Conservation (phyloP, 1,140 invertebrate species). For the Drosophila oshimai region DNA sequence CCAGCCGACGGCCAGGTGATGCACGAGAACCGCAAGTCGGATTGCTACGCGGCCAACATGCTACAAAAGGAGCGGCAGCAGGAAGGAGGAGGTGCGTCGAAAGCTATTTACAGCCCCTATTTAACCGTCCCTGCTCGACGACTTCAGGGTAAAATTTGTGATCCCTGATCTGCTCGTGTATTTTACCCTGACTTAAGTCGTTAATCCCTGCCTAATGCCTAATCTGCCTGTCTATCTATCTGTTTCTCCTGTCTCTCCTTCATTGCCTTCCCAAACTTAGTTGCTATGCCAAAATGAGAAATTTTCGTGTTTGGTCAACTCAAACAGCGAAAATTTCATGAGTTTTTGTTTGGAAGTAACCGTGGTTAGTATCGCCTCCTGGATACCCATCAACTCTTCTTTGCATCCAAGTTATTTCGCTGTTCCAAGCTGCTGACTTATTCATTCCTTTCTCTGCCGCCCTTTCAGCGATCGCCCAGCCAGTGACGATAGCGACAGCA, state of each 20-base stretch:
- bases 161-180: not conserved
- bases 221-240: constrained; percentile 50
- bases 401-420: not conserved
- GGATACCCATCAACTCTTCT: not conserved
- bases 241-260: constrained; percentile 46
- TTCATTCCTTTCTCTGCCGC: not conserved
- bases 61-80: constrained; percentile 72
- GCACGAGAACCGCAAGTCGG: constrained; percentile 82
- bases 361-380: constrained; percentile 69
- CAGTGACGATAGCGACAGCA: constrained; percentile 24
- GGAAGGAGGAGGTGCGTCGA: constrained; percentile 62
- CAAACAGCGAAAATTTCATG: constrained; percentile 63
- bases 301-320: constrained; percentile 61
- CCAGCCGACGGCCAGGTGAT: constrained; percentile 79
- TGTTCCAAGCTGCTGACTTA: constrained; percentile 4
- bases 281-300: constrained; percentile 80
- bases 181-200: not conserved
- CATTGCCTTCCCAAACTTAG: constrained; percentile 48
- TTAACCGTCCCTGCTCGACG: not conserved
- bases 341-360: constrained; percentile 78
- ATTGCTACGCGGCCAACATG: constrained; percentile 75
- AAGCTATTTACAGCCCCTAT: not conserved
- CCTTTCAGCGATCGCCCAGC: constrained; percentile 35
- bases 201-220: constrained; percentile 36
- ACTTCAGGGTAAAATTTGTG: not conserved